A percentile compares a stretch with the other conserved stretches of the same genome.
Conservation (phyloP, 2,888 invertebrate species). For the Troides aeacus region DNA sequence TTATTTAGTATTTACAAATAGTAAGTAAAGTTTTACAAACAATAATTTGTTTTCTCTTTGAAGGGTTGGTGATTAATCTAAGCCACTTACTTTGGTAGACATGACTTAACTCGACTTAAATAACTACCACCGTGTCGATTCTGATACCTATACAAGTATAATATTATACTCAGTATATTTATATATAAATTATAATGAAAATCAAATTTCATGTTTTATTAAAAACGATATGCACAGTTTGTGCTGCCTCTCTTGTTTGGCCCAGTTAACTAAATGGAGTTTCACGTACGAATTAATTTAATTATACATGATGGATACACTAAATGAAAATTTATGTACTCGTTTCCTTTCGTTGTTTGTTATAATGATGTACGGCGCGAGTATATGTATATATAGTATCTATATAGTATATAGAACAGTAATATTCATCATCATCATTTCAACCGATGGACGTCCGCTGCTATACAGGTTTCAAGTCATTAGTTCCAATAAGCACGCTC, state of each 20-base stretch:
- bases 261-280: background rate
- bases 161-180: no score
- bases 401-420: background rate
- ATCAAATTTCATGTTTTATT: background rate
- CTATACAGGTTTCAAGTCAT: no score
- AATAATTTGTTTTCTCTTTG: background rate
- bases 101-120: background rate
- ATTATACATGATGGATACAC: background rate
- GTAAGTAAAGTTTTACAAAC: background rate
- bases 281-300: background rate
- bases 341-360: background rate
- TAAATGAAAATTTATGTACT: slow-evolving; percentile 1
- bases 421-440: no score
- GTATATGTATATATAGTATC: no score
- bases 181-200: no score
- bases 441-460: no score
- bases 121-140: no score
- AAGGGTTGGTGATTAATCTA: background rate
- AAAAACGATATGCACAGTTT: background rate
- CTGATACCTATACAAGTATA: no score
- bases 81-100: background rate
- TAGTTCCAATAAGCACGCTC: no score
- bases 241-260: background rate
- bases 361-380: background rate
- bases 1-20: background rate